Base-by-base conservation (phyloP, 2,888 invertebrate species). In the Aspidiotus destructor region DNA sequence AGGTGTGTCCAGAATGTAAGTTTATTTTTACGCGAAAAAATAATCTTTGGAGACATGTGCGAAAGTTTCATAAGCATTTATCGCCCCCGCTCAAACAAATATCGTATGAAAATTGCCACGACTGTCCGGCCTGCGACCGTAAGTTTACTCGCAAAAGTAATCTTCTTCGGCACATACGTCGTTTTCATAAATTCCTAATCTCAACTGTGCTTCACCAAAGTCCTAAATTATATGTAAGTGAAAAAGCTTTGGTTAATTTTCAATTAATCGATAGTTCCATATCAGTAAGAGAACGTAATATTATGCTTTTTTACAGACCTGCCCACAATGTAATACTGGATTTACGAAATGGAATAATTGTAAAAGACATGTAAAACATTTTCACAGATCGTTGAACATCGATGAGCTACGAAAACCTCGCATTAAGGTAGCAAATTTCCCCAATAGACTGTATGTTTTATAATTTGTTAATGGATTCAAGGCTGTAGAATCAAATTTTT, bases 321-420 rank as follows among this genome's bases (percentile, higher is more conserved):
- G 58, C 40, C 11, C 58, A 6, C 28, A 58, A 58, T 58, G 58
- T 28, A 28, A 58, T 58, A 28, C 28, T 8, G 11, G 28, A 17
- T 58, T 58, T 40, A 58, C 58, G 17, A 58, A 58, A 58, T 58
- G 58, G 58, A 58, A 28, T 16, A 58, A 58, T 28, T 58, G 58
- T 40, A 28, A 17, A 28, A 16, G 58, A 9, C 58, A 58, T 40
- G 40, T 58, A 7, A 17, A 40, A 28, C 16, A 58, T 28, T 58
- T 58, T 58, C 58, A 58, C 28, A 9, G 48, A 11, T 48, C 48
- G 5, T 28, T 28, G 28, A 28, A 28, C 28, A 28, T 28, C 5
- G 28, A 28, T 28, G 28, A 28, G 28, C 28, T 28, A 5, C 28
- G 5, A 5, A 28, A 28, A 28, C 28, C 28, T 28, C 1, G 28